Percentiles rank a stretch among this genome's conserved stretches.
Evolutionary conservation across 2,113 vertebrate genomes (phyloP).

Genomic region (Electrona antarctica): DNA sequence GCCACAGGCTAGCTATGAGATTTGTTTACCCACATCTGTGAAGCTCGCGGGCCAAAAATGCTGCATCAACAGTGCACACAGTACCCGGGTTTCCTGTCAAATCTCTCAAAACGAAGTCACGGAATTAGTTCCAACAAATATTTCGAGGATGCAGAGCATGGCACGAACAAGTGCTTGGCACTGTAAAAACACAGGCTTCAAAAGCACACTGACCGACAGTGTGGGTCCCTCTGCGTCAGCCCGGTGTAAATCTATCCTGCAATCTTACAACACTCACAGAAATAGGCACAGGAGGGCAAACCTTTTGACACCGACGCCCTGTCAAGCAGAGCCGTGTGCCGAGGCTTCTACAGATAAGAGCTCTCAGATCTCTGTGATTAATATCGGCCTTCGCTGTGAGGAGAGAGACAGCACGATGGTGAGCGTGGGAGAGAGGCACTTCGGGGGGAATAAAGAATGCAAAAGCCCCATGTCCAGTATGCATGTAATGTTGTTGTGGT

Average conservation of each 20-base stretch:
- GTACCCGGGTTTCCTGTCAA: neutral
- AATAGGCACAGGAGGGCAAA: conserved; percentile 38
- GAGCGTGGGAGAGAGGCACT: conserved; percentile 33
- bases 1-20: conserved; percentile 24
- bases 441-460: conserved; percentile 14
- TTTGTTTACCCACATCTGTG: conserved; percentile 47
- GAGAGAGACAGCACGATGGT: conserved; percentile 28
- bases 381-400: conserved; percentile 31
- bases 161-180: conserved; percentile 30
- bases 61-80: conserved; percentile 10
- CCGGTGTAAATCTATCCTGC: conserved; percentile 5
- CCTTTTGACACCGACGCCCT: conserved; percentile 39
- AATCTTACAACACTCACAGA: conserved; percentile 15
- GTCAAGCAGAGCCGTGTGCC: conserved; percentile 39
- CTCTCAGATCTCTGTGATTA: conserved; percentile 46
- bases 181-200: conserved; percentile 21
- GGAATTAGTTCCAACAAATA: neutral
- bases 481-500: conserved; percentile 38
- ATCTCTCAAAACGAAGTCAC: neutral
- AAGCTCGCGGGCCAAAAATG: conserved; percentile 44
- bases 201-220: conserved; percentile 12
- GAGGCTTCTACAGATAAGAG: conserved; percentile 27
- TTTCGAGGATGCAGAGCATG: conserved; percentile 21
- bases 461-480: conserved; percentile 7
- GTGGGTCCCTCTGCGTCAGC: conserved; percentile 5